A percentile compares a stretch with the other conserved stretches of the same genome.
Conservation (phyloP, 2,888 invertebrate genomes). For the Bhutanitis thaidina region DNA sequence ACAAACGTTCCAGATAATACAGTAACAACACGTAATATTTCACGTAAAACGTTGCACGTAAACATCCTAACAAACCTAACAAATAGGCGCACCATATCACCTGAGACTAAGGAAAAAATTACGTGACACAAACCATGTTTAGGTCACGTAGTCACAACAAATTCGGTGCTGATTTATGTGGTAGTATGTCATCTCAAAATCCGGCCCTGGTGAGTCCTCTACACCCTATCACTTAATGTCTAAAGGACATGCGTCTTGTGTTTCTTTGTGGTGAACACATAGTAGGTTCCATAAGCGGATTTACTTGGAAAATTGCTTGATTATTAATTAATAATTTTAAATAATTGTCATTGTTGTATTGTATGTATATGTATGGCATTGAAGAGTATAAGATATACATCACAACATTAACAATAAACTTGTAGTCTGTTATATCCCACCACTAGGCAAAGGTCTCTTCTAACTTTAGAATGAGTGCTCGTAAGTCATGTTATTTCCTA, state of each 20-base stretch:
- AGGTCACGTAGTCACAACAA: conserved; percentile 55
- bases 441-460: too few species aligned
- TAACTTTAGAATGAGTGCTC: too few species aligned
- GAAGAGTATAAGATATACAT: too few species aligned
- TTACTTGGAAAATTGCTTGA: too few species aligned
- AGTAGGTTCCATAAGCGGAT: conserved; percentile 21
- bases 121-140: conserved; percentile 26
- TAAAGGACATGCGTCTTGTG: conserved; percentile 55
- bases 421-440: too few species aligned
- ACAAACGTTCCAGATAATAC: not conserved
- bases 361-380: too few species aligned
- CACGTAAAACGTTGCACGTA: not conserved
- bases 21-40: conserved; percentile 1
- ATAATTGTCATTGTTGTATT: too few species aligned
- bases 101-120: conserved; percentile 37
- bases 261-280: conserved; percentile 45
- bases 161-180: conserved; percentile 53
- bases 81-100: conserved; percentile 41
- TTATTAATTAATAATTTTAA: too few species aligned
- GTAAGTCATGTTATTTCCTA: too few species aligned
- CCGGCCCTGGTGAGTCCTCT: conserved; percentile 54
- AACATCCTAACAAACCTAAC: conserved; percentile 31
- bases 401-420: too few species aligned
- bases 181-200: conserved; percentile 56
- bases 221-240: conserved; percentile 59